Percentiles rank a stretch among this genome's conserved stretches.
Evolutionary conservation across 2,113 vertebrate species (phyloP).

Genomic region (Ptilorrhoa leucosticta): DNA sequence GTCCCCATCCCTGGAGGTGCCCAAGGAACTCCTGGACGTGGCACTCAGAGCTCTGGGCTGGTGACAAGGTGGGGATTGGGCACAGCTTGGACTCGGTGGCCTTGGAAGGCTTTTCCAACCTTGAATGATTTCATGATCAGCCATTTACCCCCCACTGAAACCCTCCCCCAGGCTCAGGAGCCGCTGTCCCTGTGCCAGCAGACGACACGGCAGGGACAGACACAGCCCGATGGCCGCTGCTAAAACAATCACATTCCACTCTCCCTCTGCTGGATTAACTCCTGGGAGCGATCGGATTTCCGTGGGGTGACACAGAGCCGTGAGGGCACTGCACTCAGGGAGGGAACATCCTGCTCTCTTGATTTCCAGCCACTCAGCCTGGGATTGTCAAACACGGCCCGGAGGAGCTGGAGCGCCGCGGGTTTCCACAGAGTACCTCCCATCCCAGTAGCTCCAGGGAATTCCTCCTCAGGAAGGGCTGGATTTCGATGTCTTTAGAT

Average conservation of each 20-base stretch:
- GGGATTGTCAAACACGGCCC: not conserved
- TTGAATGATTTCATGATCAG: not conserved
- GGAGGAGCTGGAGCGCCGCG: accelerated
- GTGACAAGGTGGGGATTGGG: accelerated
- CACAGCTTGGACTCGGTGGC: accelerated
- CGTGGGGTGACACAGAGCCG: not conserved
- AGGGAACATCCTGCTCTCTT: not conserved
- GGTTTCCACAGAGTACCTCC: not conserved
- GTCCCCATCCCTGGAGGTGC: not conserved
- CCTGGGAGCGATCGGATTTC: not conserved
- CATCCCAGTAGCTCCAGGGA: not conserved
- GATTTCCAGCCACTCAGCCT: not conserved
- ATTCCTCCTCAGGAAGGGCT: not conserved
- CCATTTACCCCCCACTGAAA: not conserved
- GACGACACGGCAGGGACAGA: not conserved
- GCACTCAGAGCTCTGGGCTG: not conserved
- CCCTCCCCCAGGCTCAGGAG: not conserved
- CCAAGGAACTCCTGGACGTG: not conserved
- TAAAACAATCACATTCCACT: not conserved
- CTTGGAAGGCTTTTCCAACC: not conserved
- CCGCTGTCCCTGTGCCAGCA: not conserved
- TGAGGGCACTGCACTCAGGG: not conserved
- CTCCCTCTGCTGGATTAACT: not conserved
- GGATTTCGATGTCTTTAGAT: not conserved
- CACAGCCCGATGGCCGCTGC: not conserved